Evolutionary conservation across 2,113 vertebrate genomes (phyloP).

Genomic region (Hyla sarda): DNA sequence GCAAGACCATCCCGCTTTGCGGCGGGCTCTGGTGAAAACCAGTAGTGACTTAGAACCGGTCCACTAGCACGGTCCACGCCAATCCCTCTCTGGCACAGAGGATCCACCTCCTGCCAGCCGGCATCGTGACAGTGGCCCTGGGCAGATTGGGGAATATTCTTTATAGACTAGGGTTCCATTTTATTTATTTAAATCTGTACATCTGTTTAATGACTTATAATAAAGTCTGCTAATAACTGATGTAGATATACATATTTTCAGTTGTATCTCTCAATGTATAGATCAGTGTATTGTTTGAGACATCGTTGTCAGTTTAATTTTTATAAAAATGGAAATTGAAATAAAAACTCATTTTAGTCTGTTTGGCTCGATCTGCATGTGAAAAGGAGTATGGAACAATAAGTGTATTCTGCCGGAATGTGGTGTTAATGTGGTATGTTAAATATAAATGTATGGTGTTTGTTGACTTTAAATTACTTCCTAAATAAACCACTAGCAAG

Average conservation of each 20-base stretch:
- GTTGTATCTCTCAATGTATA: not conserved
- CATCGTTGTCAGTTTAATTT: not conserved
- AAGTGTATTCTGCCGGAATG: not conserved
- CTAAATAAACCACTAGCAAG: not conserved
- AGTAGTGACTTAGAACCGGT: too few relatives aligned
- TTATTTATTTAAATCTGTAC: too few relatives aligned
- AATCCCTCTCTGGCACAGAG: too few relatives aligned
- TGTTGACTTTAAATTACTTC: conserved; percentile 38
- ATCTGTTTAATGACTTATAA: too few relatives aligned
- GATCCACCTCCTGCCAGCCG: too few relatives aligned
- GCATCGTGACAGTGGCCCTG: too few relatives aligned
- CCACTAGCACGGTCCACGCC: too few relatives aligned
- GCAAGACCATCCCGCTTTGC: too few relatives aligned
- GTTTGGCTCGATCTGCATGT: not conserved
- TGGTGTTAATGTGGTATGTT: not conserved
- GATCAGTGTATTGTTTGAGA: not conserved
- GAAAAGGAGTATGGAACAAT: not conserved
- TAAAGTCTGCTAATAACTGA: not conserved
- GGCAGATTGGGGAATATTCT: too few relatives aligned
- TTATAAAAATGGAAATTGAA: not conserved
- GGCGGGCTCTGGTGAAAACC: too few relatives aligned
- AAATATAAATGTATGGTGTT: not conserved
- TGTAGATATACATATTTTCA: not conserved
- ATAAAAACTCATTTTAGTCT: not conserved
- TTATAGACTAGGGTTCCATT: too few relatives aligned